Evolutionary conservation across 1,140 invertebrate genomes (phyloP).

Genomic region (Forficula auricularia): DNA sequence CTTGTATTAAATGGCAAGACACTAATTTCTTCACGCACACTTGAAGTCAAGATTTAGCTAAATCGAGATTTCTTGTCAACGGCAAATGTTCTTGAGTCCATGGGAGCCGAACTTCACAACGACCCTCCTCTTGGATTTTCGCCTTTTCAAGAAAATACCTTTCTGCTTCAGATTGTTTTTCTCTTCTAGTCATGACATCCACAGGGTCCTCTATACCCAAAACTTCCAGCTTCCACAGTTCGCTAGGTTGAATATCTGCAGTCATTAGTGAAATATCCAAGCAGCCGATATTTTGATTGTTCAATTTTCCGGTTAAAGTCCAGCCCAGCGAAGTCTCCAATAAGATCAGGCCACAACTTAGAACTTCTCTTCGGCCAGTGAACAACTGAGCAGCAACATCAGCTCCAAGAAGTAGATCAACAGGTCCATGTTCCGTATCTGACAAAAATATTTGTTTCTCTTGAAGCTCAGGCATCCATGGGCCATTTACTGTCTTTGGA

Average conservation of each 20-base stretch:
- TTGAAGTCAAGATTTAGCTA: slow-evolving; percentile 13
- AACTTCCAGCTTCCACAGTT: slow-evolving; percentile 24
- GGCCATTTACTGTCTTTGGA: neutral
- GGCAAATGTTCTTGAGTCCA: slow-evolving; percentile 17
- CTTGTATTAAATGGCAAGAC: slow-evolving; percentile 12
- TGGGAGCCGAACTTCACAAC: slow-evolving; percentile 19
- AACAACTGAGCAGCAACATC: slow-evolving; percentile 19
- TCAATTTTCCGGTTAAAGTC: slow-evolving; percentile 19
- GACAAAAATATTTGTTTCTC: slow-evolving; percentile 10
- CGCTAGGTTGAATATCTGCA: slow-evolving; percentile 10
- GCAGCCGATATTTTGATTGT: slow-evolving; percentile 13
- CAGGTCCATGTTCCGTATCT: slow-evolving; percentile 8
- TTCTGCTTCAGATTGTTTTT: slow-evolving; percentile 14
- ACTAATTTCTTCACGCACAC: slow-evolving; percentile 14
- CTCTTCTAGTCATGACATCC: slow-evolving; percentile 14
- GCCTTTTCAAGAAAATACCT: slow-evolving; percentile 19
- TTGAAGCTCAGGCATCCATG: slow-evolving; percentile 6
- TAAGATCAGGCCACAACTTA: slow-evolving; percentile 19
- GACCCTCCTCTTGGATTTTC: slow-evolving; percentile 13
- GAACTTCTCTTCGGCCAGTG: slow-evolving; percentile 15
- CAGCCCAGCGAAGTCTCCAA: slow-evolving; percentile 21
- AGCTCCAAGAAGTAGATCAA: slow-evolving; percentile 17
- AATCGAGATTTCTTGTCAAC: slow-evolving; percentile 13
- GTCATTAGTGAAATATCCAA: slow-evolving; percentile 13
- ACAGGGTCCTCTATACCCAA: slow-evolving; percentile 22